Evolutionary conservation across 2,113 vertebrate genomes (phyloP).

Genomic region (Pandion haliaetus): DNA sequence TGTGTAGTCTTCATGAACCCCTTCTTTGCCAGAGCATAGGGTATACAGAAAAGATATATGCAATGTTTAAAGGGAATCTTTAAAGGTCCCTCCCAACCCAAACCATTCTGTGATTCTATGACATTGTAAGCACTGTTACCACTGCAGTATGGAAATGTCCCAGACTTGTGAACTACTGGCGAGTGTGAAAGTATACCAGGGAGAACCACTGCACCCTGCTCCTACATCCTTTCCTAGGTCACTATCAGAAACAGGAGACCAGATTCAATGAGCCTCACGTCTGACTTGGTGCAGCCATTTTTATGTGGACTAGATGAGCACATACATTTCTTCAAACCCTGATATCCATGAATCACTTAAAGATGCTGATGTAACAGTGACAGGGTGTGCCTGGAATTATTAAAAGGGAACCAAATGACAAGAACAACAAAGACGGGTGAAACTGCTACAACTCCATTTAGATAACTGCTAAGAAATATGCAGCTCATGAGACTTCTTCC

Average conservation of each 20-base stretch:
- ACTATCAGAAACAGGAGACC: not conserved
- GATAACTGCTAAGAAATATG: not conserved
- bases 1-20: not conserved
- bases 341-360: slow-evolving; percentile 27
- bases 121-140: not conserved
- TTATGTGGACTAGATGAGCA: not conserved
- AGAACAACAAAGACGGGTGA: not conserved
- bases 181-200: fast-evolving
- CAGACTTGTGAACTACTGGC: not conserved
- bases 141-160: not conserved
- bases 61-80: not conserved
- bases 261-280: fast-evolving
- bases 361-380: not conserved
- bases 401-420: slow-evolving; percentile 31
- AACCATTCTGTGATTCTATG: not conserved
- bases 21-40: not conserved
- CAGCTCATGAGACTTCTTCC: not conserved
- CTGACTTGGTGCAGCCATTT: not conserved
- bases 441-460: not conserved
- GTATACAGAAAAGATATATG: not conserved
- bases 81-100: not conserved
- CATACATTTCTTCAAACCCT: not conserved
- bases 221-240: not conserved
- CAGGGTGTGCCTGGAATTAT: slow-evolving; percentile 35
- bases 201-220: not conserved